Percentiles rank a stretch among this genome's conserved stretches.
These are phyloP conservation scores for Leptinotarsa haldemani DNA, from an alignment of 2,888 invertebrate species.

Conservation along the genomic window DNA sequence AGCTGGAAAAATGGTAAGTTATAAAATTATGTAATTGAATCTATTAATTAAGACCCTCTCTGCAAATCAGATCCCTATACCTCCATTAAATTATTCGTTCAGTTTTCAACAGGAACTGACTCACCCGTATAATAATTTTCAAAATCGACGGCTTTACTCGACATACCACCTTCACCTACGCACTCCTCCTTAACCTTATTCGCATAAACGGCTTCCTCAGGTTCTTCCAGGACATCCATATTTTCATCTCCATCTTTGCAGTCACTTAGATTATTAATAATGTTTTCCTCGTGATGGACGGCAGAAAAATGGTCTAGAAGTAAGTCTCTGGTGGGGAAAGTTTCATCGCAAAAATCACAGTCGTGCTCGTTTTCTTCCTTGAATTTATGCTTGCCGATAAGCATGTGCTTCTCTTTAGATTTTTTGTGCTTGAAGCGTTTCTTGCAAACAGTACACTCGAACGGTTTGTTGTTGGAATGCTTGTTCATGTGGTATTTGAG, in stretches of 20 bases:
- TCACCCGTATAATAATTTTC: too few relatives aligned
- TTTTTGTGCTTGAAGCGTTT: constrained; percentile 62
- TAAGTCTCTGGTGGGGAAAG: constrained; percentile 37
- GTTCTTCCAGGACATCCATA: constrained; percentile 17
- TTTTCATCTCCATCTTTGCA: constrained; percentile 26
- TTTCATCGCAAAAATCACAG: constrained; percentile 49
- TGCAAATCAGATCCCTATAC: too few relatives aligned
- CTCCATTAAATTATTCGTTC: too few relatives aligned
- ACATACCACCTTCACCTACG: constrained; percentile 34
- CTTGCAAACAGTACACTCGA: constrained; percentile 68
- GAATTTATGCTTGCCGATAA: constrained; percentile 43
- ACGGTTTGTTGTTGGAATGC: constrained; percentile 68
- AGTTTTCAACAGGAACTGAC: too few relatives aligned
- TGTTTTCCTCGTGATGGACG: constrained; percentile 44
- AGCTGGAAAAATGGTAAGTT: too few relatives aligned
- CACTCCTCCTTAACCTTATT: not conserved
- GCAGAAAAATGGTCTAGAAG: constrained; percentile 46
- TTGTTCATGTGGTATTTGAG: constrained; percentile 71
- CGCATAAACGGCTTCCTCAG: constrained; percentile 16
- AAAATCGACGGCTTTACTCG: constrained; percentile 4
- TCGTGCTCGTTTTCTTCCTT: constrained; percentile 41
- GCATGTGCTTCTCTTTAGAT: constrained; percentile 54
- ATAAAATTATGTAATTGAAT: too few relatives aligned
- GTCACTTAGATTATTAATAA: constrained; percentile 40
- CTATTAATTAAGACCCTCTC: too few relatives aligned